Evolutionary conservation across 2,797 vertebrate species (phyloP).

Genomic region (Rhyacichthys aspro): DNA sequence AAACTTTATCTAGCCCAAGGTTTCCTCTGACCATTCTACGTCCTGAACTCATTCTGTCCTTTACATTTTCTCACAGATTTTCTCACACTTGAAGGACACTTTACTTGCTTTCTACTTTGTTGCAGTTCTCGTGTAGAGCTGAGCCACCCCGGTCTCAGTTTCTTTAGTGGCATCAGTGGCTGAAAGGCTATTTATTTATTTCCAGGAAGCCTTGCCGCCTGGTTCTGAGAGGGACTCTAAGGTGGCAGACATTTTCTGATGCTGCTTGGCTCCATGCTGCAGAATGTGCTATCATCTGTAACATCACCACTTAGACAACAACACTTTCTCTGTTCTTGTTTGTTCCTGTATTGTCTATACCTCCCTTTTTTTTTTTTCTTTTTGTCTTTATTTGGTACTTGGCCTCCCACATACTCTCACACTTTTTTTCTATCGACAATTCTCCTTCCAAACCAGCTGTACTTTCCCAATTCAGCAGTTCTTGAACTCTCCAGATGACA

Average conservation of each 20-base stretch:
- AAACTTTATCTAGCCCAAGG: too few relatives aligned
- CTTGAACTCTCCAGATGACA: conserved; percentile 49
- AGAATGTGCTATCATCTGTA: conserved; percentile 41
- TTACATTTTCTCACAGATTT: conserved; percentile 7
- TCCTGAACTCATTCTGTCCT: neutral
- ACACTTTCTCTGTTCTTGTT: conserved; percentile 28
- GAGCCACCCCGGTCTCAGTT: conserved; percentile 13
- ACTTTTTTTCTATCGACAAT: conserved; percentile 1
- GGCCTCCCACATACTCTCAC: neutral
- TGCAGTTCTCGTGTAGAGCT: conserved; percentile 16
- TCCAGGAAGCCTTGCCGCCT: conserved; percentile 20
- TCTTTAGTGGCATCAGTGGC: conserved; percentile 23
- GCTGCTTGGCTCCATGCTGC: conserved; percentile 24
- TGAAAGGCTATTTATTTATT: conserved; percentile 46
- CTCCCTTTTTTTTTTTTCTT: conserved; percentile 22
- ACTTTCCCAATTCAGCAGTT: conserved; percentile 66
- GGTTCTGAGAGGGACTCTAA: conserved; percentile 5
- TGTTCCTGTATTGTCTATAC: conserved; percentile 27
- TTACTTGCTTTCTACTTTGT: conserved; percentile 15
- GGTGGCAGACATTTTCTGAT: conserved; percentile 29
- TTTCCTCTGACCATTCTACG: neutral
- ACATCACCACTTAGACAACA: conserved; percentile 42
- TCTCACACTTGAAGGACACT: conserved; percentile 7
- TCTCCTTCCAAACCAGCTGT: conserved; percentile 53
- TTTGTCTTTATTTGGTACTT: neutral